phyloP scores from a whole-genome alignment of 2,113 vertebrate genomes.

The Brachyhypopomus gauderio region DNA sequence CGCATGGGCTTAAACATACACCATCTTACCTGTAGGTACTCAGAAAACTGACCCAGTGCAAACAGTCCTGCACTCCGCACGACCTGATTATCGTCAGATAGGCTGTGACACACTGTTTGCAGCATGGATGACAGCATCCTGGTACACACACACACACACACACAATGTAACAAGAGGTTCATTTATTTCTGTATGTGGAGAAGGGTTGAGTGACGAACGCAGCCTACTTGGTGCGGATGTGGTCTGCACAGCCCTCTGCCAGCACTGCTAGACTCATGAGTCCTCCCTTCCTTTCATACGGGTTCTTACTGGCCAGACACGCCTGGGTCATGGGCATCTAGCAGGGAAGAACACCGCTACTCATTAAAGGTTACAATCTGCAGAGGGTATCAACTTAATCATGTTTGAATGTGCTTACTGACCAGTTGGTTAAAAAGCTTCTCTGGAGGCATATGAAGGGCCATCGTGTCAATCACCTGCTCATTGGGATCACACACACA shows the following conservation, averaged over 20 bases:
- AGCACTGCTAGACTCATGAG: conserved; percentile 87
- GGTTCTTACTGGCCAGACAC: conserved; percentile 76
- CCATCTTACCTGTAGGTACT: conserved; percentile 82
- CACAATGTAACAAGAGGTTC: background rate
- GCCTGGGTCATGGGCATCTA: conserved; percentile 81
- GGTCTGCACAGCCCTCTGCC: conserved; percentile 87
- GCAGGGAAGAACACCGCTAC: background rate
- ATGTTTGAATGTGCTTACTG: conserved; percentile 51
- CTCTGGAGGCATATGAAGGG: conserved; percentile 85
- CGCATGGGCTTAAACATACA: background rate
- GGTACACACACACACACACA: conserved; percentile 11
- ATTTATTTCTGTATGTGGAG: background rate
- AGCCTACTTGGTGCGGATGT: conserved; percentile 83
- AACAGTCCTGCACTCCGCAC: conserved; percentile 84
- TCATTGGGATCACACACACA: conserved; percentile 9
- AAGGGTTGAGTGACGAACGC: no score
- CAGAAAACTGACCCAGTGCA: conserved; percentile 88
- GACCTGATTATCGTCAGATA: conserved; percentile 79
- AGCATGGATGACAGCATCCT: conserved; percentile 83
- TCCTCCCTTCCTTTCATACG: conserved; percentile 84
- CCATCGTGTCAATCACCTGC: conserved; percentile 87
- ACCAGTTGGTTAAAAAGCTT: conserved; percentile 85
- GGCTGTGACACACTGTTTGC: conserved; percentile 80
- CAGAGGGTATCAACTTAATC: background rate
- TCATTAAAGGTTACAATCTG: background rate